Evolutionary conservation across 2,113 vertebrate species (phyloP).

Genomic region (Emydocephalus ijimae): DNA sequence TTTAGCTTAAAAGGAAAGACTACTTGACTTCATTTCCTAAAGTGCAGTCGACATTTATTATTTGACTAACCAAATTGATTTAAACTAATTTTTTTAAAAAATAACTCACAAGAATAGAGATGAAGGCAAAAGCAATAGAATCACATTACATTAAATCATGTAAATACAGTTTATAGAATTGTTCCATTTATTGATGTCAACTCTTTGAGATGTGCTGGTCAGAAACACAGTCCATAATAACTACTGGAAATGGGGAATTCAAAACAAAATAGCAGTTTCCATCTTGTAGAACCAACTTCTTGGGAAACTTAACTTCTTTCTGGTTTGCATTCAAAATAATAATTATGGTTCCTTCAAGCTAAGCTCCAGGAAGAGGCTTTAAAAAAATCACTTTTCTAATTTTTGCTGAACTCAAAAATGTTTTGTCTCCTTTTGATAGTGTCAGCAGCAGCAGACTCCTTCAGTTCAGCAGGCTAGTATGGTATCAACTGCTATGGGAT

Average conservation of each 20-base stretch:
- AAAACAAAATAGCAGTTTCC: neutral
- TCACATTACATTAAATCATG: neutral
- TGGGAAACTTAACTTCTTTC: neutral
- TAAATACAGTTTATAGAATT: neutral
- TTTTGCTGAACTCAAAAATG: neutral
- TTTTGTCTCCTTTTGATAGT: conserved; percentile 48
- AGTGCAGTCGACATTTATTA: neutral
- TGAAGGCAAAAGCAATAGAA: neutral
- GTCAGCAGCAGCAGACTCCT: conserved; percentile 74
- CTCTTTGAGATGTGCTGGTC: neutral
- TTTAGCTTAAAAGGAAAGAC: neutral
- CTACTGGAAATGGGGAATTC: neutral
- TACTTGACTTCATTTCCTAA: neutral
- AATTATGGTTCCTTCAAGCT: neutral
- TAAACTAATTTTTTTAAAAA: neutral
- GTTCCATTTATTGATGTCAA: neutral
- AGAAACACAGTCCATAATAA: neutral
- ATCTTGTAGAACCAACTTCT: neutral
- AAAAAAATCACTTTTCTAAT: neutral
- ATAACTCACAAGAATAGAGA: neutral
- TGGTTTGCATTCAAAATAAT: neutral
- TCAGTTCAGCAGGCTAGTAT: conserved; percentile 77
- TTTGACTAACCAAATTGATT: neutral
- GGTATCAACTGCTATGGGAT: conserved; percentile 79
- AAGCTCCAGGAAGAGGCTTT: neutral